phyloP scores from a whole-genome alignment of 2,888 invertebrate genomes.

The Diadegma fenestrale region DNA sequence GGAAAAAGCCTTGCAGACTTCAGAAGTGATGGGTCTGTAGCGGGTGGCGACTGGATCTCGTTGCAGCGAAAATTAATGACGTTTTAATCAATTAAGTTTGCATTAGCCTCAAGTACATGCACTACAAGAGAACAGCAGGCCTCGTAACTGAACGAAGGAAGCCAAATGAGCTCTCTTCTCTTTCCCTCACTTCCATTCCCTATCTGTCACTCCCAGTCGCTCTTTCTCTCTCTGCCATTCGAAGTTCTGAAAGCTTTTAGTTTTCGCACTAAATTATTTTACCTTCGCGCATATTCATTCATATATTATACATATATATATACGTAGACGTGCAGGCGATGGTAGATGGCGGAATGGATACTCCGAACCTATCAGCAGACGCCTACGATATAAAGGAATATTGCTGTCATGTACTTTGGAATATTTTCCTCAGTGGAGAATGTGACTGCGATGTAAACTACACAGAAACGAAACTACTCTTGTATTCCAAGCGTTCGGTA shows the following conservation, averaged over 20 bases:
- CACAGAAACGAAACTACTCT: not conserved
- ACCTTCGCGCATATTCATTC: constrained; percentile 42
- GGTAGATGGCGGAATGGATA: constrained; percentile 19
- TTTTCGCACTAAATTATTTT: constrained; percentile 75
- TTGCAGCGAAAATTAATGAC: constrained; percentile 69
- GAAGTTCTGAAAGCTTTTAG: constrained; percentile 80
- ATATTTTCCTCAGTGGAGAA: constrained; percentile 8
- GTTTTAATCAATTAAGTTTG: constrained; percentile 79
- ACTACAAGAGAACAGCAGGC: constrained; percentile 48
- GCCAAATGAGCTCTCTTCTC: constrained; percentile 67
- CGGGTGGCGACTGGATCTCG: constrained; percentile 41
- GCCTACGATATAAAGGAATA: constrained; percentile 13
- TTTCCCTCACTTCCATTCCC: not conserved
- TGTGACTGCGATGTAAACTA: not conserved
- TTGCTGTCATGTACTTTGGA: constrained; percentile 5
- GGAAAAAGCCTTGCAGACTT: constrained; percentile 28
- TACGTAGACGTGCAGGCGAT: constrained; percentile 8
- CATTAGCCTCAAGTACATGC: constrained; percentile 78
- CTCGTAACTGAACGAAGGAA: constrained; percentile 43
- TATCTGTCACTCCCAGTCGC: constrained; percentile 40
- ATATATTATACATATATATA: constrained; percentile 12
- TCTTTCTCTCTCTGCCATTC: constrained; percentile 64
- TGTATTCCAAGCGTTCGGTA: not conserved
- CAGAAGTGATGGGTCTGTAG: constrained; percentile 19
- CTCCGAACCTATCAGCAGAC: constrained; percentile 19